Conservation (phyloP, 2,888 invertebrate species). For the Epinotia ramella region DNA sequence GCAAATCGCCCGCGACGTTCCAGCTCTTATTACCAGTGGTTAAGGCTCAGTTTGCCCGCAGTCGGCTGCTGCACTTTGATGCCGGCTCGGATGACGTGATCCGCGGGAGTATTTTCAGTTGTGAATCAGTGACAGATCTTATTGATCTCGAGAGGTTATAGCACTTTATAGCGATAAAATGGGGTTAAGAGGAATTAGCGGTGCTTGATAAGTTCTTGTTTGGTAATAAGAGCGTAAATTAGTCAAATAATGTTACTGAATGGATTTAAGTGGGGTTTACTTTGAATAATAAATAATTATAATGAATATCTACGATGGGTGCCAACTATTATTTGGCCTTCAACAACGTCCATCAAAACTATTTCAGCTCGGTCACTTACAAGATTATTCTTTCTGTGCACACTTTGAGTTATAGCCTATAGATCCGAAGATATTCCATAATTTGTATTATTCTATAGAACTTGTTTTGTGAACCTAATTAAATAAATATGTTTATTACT, state of each 20-base stretch:
- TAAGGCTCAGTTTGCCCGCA: constrained; percentile 15
- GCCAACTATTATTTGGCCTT: no score
- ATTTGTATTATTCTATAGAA: no score
- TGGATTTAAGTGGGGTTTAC: no score
- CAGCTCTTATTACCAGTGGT: background rate
- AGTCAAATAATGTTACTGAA: background rate
- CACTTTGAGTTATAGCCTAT: no score
- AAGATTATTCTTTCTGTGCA: no score
- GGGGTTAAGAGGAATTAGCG: constrained; percentile 20
- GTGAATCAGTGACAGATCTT: constrained; percentile 45
- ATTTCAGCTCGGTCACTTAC: no score
- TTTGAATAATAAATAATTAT: no score
- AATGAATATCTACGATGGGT: no score
- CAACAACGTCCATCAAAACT: no score
- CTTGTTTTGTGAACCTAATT: no score
- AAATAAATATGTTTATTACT: no score
- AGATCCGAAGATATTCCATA: no score
- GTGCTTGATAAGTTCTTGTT: background rate
- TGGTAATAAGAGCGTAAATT: background rate
- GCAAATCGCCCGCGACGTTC: constrained; percentile 25
- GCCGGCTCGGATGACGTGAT: constrained; percentile 48
- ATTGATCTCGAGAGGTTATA: constrained; percentile 37
- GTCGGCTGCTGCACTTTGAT: constrained; percentile 32
- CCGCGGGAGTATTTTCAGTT: constrained; percentile 49
- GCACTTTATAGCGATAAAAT: constrained; percentile 15